These are phyloP conservation scores for Drosophila novamexicana DNA, from an alignment of 1,140 invertebrate species.

Conservation along the genomic window DNA sequence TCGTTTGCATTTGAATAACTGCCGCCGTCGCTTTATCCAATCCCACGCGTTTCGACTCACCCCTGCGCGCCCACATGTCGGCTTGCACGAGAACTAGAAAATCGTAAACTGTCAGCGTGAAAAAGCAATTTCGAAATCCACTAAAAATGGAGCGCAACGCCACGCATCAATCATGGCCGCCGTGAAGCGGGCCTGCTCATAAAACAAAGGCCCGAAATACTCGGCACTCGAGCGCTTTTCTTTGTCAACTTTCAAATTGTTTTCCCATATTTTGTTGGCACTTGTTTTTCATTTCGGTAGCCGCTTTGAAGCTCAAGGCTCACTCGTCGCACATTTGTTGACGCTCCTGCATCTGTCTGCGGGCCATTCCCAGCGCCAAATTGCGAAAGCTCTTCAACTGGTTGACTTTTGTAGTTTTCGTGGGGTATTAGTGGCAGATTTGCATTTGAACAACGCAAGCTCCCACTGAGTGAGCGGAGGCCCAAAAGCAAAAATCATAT, in stretches of 20 bases:
- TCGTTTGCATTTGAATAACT: constrained; percentile 83
- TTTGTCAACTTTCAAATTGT: constrained; percentile 71
- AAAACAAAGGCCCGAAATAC: constrained; percentile 63
- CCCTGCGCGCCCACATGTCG: background rate
- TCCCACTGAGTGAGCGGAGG: background rate
- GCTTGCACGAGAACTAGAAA: constrained; percentile 28
- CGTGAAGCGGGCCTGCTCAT: constrained; percentile 59
- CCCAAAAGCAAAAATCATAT: background rate
- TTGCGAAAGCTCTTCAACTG: constrained; percentile 45
- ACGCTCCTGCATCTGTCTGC: constrained; percentile 2
- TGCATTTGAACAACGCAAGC: constrained; percentile 3
- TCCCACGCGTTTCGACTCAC: background rate
- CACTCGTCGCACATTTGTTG: background rate
- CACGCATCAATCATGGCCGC: constrained; percentile 72
- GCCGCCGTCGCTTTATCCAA: constrained; percentile 47
- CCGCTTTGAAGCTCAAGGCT: constrained; percentile 17
- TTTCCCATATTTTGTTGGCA: constrained; percentile 65
- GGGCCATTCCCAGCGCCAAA: constrained; percentile 4
- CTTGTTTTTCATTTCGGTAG: constrained; percentile 21
- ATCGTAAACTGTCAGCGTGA: constrained; percentile 72
- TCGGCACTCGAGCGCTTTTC: constrained; percentile 47
- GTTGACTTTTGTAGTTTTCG: constrained; percentile 46
- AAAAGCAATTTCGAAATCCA: constrained; percentile 80
- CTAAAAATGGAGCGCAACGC: constrained; percentile 53
- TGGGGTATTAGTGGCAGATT: constrained; percentile 24